Evolutionary conservation across 2,888 invertebrate species (phyloP).

Genomic region (Trachelus stipa): DNA sequence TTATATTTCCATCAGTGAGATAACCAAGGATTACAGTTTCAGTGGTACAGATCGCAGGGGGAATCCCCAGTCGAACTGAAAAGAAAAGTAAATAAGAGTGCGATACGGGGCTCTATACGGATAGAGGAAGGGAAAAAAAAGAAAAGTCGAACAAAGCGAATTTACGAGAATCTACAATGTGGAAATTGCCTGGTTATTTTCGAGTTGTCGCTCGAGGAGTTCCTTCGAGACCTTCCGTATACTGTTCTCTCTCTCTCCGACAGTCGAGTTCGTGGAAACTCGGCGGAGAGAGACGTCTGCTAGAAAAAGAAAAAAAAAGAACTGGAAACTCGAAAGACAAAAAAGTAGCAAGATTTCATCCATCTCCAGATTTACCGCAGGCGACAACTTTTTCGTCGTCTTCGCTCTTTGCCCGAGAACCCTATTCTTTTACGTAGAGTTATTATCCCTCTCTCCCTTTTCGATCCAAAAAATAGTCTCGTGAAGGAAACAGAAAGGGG

Average conservation of each 20-base stretch:
- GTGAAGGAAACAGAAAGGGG: neutral
- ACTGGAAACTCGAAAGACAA: neutral
- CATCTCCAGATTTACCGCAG: constrained; percentile 28
- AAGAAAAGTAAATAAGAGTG: neutral
- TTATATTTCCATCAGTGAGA: neutral
- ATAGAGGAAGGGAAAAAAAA: neutral
- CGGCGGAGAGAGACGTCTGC: neutral
- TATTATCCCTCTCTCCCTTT: neutral
- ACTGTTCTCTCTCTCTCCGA: neutral
- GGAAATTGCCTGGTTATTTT: constrained; percentile 35
- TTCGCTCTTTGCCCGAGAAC: neutral
- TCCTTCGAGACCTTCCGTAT: neutral
- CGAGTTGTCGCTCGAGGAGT: constrained; percentile 24
- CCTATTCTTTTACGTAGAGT: neutral
- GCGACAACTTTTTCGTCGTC: constrained; percentile 32
- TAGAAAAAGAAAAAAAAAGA: neutral
- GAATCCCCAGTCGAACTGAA: neutral
- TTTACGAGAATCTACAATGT: constrained; percentile 1
- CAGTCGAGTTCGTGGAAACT: neutral
- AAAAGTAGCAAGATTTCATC: constrained; percentile 32
- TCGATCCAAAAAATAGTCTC: neutral
- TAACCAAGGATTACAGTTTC: neutral
- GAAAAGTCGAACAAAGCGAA: neutral
- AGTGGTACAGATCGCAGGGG: neutral
- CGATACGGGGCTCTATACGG: neutral